These are phyloP conservation scores for Datnioides undecimradiatus DNA, from an alignment of 2,113 vertebrate genomes.

Conservation along the genomic window DNA sequence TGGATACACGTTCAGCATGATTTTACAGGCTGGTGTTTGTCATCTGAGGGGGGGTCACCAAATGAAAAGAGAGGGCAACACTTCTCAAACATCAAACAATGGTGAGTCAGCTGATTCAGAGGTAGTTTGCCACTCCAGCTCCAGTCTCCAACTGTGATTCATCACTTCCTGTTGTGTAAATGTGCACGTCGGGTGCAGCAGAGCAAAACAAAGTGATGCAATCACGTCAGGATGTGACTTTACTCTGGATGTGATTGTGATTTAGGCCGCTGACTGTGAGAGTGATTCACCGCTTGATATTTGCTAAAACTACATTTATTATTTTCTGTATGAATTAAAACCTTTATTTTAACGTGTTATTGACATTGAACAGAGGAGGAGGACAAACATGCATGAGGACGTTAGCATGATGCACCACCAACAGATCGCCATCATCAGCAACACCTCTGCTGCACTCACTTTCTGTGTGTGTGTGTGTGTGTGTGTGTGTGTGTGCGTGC, in stretches of 20 bases:
- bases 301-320: neutral
- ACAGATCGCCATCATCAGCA: neutral
- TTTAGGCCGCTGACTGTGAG: neutral
- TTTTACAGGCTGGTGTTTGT: too few species aligned
- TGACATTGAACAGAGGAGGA: neutral
- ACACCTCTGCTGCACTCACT: constrained; percentile 20
- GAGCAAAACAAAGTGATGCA: neutral
- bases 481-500: constrained; percentile 4
- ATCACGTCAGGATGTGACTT: neutral
- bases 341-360: too few species aligned
- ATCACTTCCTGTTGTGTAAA: neutral
- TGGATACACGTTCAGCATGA: too few species aligned
- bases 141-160: neutral
- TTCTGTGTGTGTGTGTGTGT: neutral
- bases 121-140: neutral
- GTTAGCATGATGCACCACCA: neutral
- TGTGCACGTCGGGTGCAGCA: neutral
- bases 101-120: neutral
- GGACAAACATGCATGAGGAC: neutral
- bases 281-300: neutral
- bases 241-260: neutral
- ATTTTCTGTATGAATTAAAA: too few species aligned
- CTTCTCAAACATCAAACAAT: too few species aligned
- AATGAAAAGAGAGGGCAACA: too few species aligned
- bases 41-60: too few species aligned